A percentile compares a stretch with the other conserved stretches of the same genome.
These are phyloP conservation scores for Drosophila sordidapex DNA, from an alignment of 2,888 invertebrate species.

Conservation along the genomic window DNA sequence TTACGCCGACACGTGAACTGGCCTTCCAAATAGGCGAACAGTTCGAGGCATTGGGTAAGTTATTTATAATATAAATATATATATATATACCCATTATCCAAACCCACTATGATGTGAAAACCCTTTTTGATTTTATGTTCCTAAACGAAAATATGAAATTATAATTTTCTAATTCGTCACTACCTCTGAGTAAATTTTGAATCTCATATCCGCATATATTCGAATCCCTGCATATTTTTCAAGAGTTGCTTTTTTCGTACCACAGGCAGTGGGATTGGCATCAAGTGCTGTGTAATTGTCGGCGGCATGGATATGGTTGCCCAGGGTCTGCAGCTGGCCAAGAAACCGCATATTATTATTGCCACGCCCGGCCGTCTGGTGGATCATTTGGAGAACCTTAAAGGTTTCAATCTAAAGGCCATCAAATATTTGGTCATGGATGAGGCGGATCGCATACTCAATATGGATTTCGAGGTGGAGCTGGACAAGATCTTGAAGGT, in stretches of 20 bases:
- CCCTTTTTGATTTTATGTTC: slow-evolving; percentile 66
- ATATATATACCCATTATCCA: neutral
- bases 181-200: slow-evolving; percentile 81
- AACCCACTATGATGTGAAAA: slow-evolving; percentile 75
- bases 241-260: neutral
- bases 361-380: slow-evolving; percentile 98
- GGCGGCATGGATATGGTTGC: slow-evolving; percentile 99
- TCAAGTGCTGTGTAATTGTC: slow-evolving; percentile 98
- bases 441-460: slow-evolving; percentile 99
- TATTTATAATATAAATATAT: neutral
- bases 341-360: slow-evolving; percentile 98
- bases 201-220: neutral
- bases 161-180: slow-evolving; percentile 82
- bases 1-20: slow-evolving; percentile 98
- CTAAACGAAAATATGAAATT: slow-evolving; percentile 74
- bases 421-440: slow-evolving; percentile 98
- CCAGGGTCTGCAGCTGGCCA: slow-evolving; percentile 95
- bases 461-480: slow-evolving; percentile 99
- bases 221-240: neutral
- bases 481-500: slow-evolving; percentile 96
- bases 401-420: slow-evolving; percentile 96
- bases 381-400: slow-evolving; percentile 98
- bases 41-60: slow-evolving; percentile 96
- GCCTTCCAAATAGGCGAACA: slow-evolving; percentile 99
- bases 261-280: slow-evolving; percentile 93